Base-by-base conservation (phyloP, 2,888 invertebrate species). In the Acrobasis suavella region DNA sequence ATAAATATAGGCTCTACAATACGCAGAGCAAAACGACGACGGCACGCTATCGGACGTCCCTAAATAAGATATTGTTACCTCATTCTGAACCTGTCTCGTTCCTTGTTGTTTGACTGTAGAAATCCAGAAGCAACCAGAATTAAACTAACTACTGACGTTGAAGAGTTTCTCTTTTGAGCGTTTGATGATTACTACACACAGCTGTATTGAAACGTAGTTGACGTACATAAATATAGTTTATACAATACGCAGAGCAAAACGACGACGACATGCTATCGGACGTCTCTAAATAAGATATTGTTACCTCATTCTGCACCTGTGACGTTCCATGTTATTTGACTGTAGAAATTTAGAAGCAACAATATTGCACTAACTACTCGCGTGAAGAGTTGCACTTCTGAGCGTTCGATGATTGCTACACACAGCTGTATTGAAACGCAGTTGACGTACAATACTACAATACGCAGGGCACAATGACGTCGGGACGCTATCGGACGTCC, bases 231-330 rank as follows among this genome's bases (percentile, higher is more conserved):
- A n/a, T n/a, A 56, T 39, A 39, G n/a, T n/a, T n/a, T n/a, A 16
- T 39, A 86, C 86, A 86, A 86, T 80, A 68, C 72, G 63, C 65
- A 62, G 64, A 60, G 68, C 74, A 80, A 81, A 81, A 83, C 82
- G 74, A 76, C 71, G 73, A 74, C 70, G 74, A 69, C 74, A 71
- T 66, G 79, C 77, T 81, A 83, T 83, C 82, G 80, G 85, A 82
- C 84, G 74, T 77, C 76, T 77, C 72, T 59, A 80, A 85, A 86
- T 86, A 86, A 83, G 82, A 80, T 80, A 81, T 78, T 72, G 5
- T 3, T 22, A 5, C 22, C 22, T 22, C 22, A 22, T 5, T 22
- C 22, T 5, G 22, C 2, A 22, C 5, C 5, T 5, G n/a, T 22
- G 22, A 22, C 22, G 22, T 22, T 22, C 22, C 5, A 3, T 22